phyloP scores from a whole-genome alignment of 2,888 invertebrate species.

The Cataglyphis altisquamis region DNA sequence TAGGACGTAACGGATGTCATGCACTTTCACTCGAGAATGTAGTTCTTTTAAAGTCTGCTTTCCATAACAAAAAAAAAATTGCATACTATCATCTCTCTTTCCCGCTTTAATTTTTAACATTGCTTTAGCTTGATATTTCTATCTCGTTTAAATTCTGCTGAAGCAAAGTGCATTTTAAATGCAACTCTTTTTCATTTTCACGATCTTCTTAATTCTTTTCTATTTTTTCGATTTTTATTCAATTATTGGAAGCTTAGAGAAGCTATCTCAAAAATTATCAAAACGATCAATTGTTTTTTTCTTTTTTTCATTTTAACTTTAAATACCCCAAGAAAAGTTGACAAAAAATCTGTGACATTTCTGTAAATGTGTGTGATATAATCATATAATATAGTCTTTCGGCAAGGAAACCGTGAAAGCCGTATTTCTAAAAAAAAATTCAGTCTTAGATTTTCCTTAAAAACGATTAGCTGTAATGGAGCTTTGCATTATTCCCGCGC shows the following conservation, averaged over 20 bases:
- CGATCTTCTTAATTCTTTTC: neutral
- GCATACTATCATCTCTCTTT: neutral
- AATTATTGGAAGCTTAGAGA: neutral
- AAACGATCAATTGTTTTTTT: conserved; percentile 3
- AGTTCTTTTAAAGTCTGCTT: conserved; percentile 2
- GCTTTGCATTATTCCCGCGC: neutral
- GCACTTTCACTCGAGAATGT: neutral
- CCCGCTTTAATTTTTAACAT: neutral
- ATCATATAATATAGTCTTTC: neutral
- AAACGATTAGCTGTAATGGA: conserved; percentile 2
- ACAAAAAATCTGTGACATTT: neutral
- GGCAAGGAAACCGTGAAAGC: neutral
- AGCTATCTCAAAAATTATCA: neutral
- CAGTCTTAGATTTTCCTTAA: neutral
- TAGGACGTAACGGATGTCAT: neutral
- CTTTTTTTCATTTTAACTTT: conserved; percentile 1
- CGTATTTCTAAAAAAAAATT: conserved; percentile 20
- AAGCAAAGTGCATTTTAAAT: neutral
- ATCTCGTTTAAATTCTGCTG: neutral
- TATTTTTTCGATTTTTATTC: neutral
- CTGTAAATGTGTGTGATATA: neutral
- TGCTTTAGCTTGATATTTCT: neutral
- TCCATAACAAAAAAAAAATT: neutral
- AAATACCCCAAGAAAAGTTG: neutral
- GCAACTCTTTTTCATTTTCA: neutral